Evolutionary conservation across 2,113 vertebrate species (phyloP).

Genomic region (Gallinago undulata): DNA sequence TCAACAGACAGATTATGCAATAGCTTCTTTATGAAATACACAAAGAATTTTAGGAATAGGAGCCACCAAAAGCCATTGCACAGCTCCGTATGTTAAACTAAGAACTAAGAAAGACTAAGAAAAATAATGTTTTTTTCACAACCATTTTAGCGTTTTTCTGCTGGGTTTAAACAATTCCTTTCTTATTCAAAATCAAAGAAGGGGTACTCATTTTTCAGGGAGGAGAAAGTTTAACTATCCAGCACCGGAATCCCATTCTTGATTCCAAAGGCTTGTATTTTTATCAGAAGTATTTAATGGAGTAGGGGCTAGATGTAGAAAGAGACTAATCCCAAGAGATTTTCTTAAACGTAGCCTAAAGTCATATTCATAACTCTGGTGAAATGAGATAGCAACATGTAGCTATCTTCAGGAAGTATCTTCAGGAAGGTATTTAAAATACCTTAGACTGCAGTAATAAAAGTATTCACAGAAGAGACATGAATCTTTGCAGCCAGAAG

Average conservation of each 20-base stretch:
- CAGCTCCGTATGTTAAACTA: background rate
- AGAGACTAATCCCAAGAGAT: background rate
- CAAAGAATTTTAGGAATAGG: background rate
- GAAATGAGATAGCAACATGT: background rate
- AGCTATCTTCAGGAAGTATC: background rate
- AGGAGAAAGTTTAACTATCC: background rate
- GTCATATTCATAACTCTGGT: background rate
- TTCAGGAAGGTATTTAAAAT: background rate
- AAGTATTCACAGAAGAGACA: background rate
- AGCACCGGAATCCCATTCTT: background rate
- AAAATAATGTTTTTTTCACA: background rate
- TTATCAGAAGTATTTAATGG: background rate
- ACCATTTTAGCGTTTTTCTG: background rate
- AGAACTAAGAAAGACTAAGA: background rate
- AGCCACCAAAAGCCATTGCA: background rate
- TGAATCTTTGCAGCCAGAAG: background rate
- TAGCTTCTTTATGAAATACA: background rate
- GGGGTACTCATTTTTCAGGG: fast-evolving
- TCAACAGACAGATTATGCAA: background rate
- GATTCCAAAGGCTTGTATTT: background rate
- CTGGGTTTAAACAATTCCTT: background rate
- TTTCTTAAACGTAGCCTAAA: background rate
- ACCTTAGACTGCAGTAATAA: background rate
- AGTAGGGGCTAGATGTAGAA: background rate
- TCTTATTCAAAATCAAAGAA: background rate